Evolutionary conservation across 2,888 invertebrate genomes (phyloP).

Genomic region (Tridacna crocea): DNA sequence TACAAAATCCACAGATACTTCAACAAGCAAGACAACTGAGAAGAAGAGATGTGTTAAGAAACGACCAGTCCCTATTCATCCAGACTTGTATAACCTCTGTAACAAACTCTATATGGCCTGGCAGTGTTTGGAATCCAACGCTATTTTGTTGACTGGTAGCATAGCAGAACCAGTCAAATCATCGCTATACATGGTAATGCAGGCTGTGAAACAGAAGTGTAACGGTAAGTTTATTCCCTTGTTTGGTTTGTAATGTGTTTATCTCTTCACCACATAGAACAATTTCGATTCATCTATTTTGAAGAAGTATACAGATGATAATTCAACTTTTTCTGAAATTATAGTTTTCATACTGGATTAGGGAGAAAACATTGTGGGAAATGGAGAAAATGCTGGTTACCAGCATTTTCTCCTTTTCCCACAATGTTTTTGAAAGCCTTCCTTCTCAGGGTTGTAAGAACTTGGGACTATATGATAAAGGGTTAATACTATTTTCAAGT

Average conservation of each 20-base stretch:
- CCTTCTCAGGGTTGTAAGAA: too few relatives aligned
- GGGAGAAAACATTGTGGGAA: neutral
- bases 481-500: too few relatives aligned
- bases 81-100: constrained; percentile 40
- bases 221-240: constrained; percentile 44
- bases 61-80: constrained; percentile 34
- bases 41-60: constrained; percentile 19
- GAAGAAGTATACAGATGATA: too few relatives aligned
- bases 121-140: constrained; percentile 37
- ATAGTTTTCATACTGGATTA: too few relatives aligned
- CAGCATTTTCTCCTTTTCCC: constrained; percentile 1
- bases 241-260: neutral
- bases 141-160: constrained; percentile 21
- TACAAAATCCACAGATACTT: neutral
- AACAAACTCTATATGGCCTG: constrained; percentile 22
- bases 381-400: neutral
- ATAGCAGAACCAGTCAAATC: constrained; percentile 23
- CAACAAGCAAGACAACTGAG: neutral
- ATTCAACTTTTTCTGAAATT: too few relatives aligned
- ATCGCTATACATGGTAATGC: constrained; percentile 22
- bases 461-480: too few relatives aligned
- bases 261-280: too few relatives aligned
- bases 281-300: too few relatives aligned
- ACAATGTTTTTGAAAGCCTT: too few relatives aligned
- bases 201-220: constrained; percentile 46